phyloP scores from a whole-genome alignment of 2,888 invertebrate genomes.

The Frankliniella fusca region DNA sequence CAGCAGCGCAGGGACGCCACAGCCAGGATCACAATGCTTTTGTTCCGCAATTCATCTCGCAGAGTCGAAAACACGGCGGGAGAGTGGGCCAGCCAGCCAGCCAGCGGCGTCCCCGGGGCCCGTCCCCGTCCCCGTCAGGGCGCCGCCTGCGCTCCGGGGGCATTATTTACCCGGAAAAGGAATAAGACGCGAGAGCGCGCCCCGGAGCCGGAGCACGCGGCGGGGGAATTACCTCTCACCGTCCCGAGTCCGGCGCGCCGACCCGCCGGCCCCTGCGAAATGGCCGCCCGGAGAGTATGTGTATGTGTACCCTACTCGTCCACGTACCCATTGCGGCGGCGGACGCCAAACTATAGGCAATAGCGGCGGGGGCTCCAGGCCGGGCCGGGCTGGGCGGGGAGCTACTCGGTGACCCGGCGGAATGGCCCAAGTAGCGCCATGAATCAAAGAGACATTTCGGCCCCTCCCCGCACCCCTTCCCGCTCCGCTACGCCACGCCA shows the following conservation, averaged over 20 bases:
- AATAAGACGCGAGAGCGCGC: background rate
- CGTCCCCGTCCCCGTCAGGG: no score
- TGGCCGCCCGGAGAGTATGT: no score
- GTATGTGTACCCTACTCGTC: no score
- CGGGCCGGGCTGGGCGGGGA: background rate
- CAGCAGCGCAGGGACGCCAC: background rate
- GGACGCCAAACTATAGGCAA: conserved; percentile 17
- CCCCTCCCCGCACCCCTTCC: background rate
- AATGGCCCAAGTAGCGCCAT: conserved; percentile 13
- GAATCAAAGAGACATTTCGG: conserved; percentile 3
- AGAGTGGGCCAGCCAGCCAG: background rate
- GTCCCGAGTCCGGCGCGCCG: no score
- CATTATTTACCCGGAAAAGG: background rate
- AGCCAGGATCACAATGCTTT: conserved; percentile 1
- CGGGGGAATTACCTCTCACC: no score
- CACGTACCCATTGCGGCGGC: background rate
- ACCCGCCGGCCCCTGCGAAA: no score
- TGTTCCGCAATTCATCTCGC: background rate
- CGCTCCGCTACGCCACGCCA: background rate
- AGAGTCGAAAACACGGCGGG: background rate
- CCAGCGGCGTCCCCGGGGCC: no score
- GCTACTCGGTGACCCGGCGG: background rate
- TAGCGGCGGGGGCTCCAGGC: background rate
- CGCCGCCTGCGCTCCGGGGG: background rate
- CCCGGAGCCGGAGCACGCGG: background rate